Base-by-base conservation (phyloP, 92 coral and sea anemone species). In the Epizoanthus illoricatus region DNA sequence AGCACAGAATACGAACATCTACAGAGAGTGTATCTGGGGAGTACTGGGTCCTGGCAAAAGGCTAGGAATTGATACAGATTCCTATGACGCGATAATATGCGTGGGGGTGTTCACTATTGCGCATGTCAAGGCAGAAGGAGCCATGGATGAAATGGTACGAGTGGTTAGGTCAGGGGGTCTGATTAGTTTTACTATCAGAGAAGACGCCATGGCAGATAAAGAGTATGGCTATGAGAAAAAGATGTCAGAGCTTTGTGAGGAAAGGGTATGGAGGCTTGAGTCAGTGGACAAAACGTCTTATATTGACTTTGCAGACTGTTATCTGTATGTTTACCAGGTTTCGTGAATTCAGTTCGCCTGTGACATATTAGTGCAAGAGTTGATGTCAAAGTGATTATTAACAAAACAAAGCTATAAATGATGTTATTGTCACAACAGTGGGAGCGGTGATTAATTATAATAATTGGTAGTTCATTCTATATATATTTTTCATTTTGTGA, bases 181-280 rank as follows among this genome's bases (percentile, higher is more conserved):
- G 81, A 85, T 90, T 40, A 89, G 98, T 81, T 91, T 94, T 57
- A 81, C 98, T 47, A 94, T 94, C 54, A 87, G 98, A 68, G 93
- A 91, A 36, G 94, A 90, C 60, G 90, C 89, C 45, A 85, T 88
- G 81, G 75, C 75, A 33, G 89, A 91, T 43, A 73, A 69, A 47
- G 84, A 85, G 47, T 94, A 94, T 59, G 91, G 90, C 0, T 88
- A 94, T 85, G 80, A 85, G 71, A 89, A 85, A 42, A 94, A 91
- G 86, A 91, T 94, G 88, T 64, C 80, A 7, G 85, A 91, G 71
- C 75, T 94, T 5, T 87, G 93, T 54, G 73, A 62, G 19, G 71
- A 83, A 23, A 81, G 83, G 47, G 80, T 69, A 19, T 94, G 98
- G 98, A 89, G 83, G 54, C 83, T 91, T 20, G 71, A 91, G 7